Evolutionary conservation across 2,113 vertebrate species (phyloP), one percentile per base, ranked within the genome.

Genomic region (Nycticebus coucang): DNA sequence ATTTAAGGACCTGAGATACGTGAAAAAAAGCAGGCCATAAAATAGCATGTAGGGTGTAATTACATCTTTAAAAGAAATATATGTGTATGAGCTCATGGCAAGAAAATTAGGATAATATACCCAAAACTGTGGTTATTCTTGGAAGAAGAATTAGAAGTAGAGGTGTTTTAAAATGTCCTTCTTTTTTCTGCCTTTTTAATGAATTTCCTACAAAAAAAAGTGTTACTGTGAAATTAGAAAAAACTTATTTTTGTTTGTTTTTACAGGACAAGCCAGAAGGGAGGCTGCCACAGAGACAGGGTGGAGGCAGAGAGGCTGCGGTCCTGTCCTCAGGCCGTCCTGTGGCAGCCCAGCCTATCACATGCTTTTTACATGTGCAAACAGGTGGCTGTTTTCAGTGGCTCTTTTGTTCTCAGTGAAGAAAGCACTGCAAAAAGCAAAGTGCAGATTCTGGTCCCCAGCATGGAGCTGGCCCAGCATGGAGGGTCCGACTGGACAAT

Each of bases 401-500:
- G 55, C 0, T 53, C 60, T 64, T 60, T n/a, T 37, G 75, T 66
- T 33, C 26, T 55, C 68, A 15, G 17, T 75, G 41, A 68, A 18
- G 28, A 84, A 45, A 35, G 33, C 8, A 0, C 7, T 41, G 59
- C 22, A 24, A 11, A 60, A 14, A 35, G 35, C 64, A 7, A 26
- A 41, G 59, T 4, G 0, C 24, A 45, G 62, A 15, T 35, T 72
- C 75, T 14, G 14, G 37, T 57, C 66, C 37, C 4, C 1, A 17
- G 35, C 21, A 0, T 1, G 2, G 74, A 77, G 68, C 60, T 7
- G 80, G 88, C 68, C n/a, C 14, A 3, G 53, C 0, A 2, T 5
- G 13, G 13, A 30, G 7, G 37, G 8, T 21, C 53, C 18, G 4
- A 8, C 11, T 71, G 75, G n/a, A 12, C 2, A 0, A 0, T 2